Conservation (phyloP, 1,140 invertebrate genomes). For the Leptinotarsa texana region DNA sequence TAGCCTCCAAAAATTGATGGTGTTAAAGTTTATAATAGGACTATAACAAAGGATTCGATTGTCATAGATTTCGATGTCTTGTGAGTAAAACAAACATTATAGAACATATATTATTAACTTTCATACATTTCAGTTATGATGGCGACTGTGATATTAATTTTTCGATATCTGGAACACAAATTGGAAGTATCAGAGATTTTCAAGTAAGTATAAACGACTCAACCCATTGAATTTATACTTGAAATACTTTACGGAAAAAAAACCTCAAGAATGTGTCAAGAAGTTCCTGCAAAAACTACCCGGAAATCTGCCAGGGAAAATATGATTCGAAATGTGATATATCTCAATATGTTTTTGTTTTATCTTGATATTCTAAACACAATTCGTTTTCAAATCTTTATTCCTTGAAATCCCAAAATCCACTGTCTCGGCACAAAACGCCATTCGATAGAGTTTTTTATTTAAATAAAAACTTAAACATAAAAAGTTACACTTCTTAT, state of each 20-base stretch:
- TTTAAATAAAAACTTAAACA: too few species aligned
- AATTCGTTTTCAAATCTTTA: too few species aligned
- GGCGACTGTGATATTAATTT: constrained; percentile 93
- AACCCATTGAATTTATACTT: background rate
- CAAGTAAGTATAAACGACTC: constrained; percentile 30
- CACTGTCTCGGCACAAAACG: too few species aligned
- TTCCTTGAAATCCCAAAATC: too few species aligned
- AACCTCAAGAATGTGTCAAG: too few species aligned
- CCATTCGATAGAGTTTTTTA: too few species aligned
- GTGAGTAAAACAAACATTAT: constrained; percentile 62
- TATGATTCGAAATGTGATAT: too few species aligned
- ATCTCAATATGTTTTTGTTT: too few species aligned
- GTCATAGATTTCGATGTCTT: constrained; percentile 93
- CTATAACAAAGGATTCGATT: constrained; percentile 87
- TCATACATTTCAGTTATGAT: constrained; percentile 71
- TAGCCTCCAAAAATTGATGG: constrained; percentile 89
- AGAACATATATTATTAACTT: background rate
- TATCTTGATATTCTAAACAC: too few species aligned
- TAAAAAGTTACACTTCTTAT: too few species aligned
- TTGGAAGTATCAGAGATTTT: constrained; percentile 88
- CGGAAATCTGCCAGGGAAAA: too few species aligned
- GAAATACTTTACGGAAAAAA: background rate
- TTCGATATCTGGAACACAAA: constrained; percentile 73
- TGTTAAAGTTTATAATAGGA: constrained; percentile 91
- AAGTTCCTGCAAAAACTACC: too few species aligned